These are phyloP conservation scores for Drosophila grimshawi DNA, from an alignment of 1,140 invertebrate species.

Conservation along the genomic window DNA sequence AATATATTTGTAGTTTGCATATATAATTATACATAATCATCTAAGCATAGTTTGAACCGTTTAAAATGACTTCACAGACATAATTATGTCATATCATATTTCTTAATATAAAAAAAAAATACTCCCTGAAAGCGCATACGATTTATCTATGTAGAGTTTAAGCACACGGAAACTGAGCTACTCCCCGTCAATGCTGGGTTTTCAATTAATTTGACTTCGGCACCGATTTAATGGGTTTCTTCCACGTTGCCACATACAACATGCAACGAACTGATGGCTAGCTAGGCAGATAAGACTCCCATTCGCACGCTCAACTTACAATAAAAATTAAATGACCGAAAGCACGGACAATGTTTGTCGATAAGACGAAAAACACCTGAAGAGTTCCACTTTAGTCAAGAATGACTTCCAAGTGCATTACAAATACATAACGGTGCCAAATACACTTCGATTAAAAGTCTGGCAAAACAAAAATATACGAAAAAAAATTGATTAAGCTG, in stretches of 20 bases:
- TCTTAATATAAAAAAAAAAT: no score
- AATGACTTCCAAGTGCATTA: no score
- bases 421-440: no score
- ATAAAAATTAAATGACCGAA: constrained; percentile 15
- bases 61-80: no score
- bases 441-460: no score
- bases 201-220: neutral
- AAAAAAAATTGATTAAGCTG: no score
- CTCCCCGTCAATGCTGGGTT: neutral
- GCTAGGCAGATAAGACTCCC: neutral
- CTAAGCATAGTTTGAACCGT: no score
- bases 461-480: no score
- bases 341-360: constrained; percentile 6
- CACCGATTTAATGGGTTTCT: constrained; percentile 32
- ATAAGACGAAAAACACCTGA: neutral
- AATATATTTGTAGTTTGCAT: no score
- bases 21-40: neutral
- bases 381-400: no score
- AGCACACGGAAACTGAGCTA: neutral
- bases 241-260: constrained; percentile 1
- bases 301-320: constrained; percentile 34
- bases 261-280: neutral
- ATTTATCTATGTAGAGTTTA: neutral
- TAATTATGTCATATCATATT: no score
- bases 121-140: no score